Base-by-base conservation (phyloP, 2,888 invertebrate genomes). In the Synergus gifuensis region DNA sequence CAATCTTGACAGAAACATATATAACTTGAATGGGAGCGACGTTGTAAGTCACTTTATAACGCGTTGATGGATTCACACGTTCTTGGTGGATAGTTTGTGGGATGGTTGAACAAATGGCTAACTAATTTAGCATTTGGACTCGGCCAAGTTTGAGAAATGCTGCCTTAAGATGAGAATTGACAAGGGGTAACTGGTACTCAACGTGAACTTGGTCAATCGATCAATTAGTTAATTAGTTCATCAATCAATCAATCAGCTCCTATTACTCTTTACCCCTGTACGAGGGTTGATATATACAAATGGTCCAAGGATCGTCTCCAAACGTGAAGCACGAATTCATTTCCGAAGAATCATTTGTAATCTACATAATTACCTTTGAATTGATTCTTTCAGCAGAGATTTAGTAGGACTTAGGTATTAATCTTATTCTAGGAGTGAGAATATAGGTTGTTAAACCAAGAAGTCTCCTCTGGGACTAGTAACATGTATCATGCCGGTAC, bases 211-310 rank as follows among this genome's bases (percentile, higher is more conserved):
- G 49, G 22, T 28, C 69, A 69, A 69, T 69, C 69, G 69, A 69
- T 69, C 69, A 69, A 69, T 69, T 28, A 46, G 69, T 28, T 69
- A 69, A 69, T 69, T 69, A 69, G 49, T 49, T 16, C 69, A 69
- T 69, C 76, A 62, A 76, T 76, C 67, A 69, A 46, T 69, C 67
- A 69, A 46, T 69, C 46, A 42, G 22, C 28, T 67, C 46, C 46
- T 9, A 18, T 18, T 58, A 58, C 58, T n/a, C 58, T 58, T 8
- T 9, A 18, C 58, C 9, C 11, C 18, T 4, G 16, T 3, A 3
- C 40, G 9, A 64, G 9, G 28, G 46, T 12, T 16, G 69, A 69
- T 49, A 36, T 49, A 36, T 49, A 69, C 49, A 69, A 36, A 69
- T 49, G 12, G 36, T 22, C 5, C 18, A 5, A 58, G 58, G 18